Conservation (phyloP, 2,888 invertebrate genomes). For the Danaus chrysippus region DNA sequence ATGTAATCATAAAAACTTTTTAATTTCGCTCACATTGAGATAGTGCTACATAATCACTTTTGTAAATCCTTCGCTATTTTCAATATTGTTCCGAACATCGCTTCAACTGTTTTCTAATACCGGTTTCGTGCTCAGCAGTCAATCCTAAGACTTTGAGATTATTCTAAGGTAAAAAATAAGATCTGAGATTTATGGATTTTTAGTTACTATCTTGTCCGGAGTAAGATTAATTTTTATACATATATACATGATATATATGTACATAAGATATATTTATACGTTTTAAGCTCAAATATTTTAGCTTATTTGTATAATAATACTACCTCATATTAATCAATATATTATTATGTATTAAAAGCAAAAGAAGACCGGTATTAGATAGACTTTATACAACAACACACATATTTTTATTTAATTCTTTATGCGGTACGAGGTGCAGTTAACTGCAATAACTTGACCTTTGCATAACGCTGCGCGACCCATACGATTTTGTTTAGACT, state of each 20-base stretch:
- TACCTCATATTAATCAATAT: no score
- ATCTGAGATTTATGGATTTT: conserved; percentile 14
- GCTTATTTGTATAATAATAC: no score
- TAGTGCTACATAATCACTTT: background rate
- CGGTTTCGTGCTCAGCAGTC: conserved; percentile 20
- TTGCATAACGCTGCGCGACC: conserved; percentile 1
- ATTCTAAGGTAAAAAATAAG: conserved; percentile 18
- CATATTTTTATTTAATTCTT: conserved; percentile 2
- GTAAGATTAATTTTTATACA: background rate
- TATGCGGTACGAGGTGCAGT: conserved; percentile 3
- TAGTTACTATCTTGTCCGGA: conserved; percentile 2
- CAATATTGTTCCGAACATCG: conserved; percentile 11
- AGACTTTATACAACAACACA: background rate
- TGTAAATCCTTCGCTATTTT: conserved; percentile 5
- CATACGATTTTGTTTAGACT: conserved; percentile 1
- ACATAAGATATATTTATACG: no score
- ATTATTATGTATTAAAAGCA: background rate
- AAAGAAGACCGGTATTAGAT: background rate
- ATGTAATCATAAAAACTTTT: no score
- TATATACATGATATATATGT: no score
- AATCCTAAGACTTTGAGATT: conserved; percentile 24
- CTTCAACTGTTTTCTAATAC: conserved; percentile 14
- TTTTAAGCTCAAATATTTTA: no score
- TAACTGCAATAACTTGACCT: conserved; percentile 7
- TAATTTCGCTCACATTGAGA: background rate